Conservation (phyloP, 1,140 invertebrate genomes). For the Magallana angulata region DNA sequence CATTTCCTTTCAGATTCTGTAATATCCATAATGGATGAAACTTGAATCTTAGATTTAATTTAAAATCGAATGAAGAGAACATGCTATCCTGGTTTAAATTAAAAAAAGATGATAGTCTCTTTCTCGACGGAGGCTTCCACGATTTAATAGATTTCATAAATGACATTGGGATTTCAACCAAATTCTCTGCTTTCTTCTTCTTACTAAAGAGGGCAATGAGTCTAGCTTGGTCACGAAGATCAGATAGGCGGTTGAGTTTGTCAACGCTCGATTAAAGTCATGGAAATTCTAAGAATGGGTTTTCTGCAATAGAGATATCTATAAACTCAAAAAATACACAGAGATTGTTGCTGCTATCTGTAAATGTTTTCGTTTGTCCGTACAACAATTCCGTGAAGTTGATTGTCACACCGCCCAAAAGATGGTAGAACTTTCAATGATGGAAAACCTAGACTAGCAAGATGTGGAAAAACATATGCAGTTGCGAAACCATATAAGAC, state of each 20-base stretch:
- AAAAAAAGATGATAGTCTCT: conserved; percentile 32
- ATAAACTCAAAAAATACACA: conserved; percentile 22
- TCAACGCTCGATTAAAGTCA: conserved; percentile 41
- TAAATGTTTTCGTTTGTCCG: not conserved
- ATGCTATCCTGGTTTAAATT: conserved; percentile 28
- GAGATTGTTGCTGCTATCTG: not conserved
- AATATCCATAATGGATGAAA: conserved; percentile 42
- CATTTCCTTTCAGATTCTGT: not conserved
- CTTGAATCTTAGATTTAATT: conserved; percentile 32
- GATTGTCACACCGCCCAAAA: not conserved
- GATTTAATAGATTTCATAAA: conserved; percentile 27
- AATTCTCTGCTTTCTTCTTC: conserved; percentile 7
- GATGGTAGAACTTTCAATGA: not conserved
- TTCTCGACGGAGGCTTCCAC: conserved; percentile 46
- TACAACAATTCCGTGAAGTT: not conserved
- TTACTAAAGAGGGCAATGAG: conserved; percentile 11
- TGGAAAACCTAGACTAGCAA: not conserved
- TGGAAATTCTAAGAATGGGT: conserved; percentile 39
- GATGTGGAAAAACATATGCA: not conserved
- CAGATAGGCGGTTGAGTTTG: conserved; percentile 44
- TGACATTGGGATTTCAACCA: not conserved
- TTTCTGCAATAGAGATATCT: conserved; percentile 29
- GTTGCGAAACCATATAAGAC: not conserved
- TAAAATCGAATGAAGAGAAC: conserved; percentile 36
- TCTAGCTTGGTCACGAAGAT: conserved; percentile 49